These are phyloP conservation scores for Nylanderia fulva DNA, from an alignment of 1,140 invertebrate species.

Conservation along the genomic window DNA sequence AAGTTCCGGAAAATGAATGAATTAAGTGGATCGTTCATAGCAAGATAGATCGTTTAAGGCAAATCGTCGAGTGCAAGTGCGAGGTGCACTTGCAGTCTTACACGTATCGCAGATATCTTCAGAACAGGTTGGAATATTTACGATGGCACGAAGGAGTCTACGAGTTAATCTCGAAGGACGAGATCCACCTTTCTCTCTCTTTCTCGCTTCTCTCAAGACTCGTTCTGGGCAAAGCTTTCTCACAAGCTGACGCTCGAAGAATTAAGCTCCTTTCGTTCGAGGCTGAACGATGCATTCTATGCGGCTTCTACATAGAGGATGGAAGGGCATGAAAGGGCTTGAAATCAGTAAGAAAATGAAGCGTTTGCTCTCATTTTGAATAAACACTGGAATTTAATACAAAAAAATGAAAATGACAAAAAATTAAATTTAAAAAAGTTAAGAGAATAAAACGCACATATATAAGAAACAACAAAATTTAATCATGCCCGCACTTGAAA, in stretches of 20 bases:
- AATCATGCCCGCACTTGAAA: no score
- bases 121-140: conserved; percentile 55
- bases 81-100: background rate
- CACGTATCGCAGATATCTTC: conserved; percentile 1
- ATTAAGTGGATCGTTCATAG: conserved; percentile 50
- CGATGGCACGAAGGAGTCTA: conserved; percentile 51
- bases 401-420: no score
- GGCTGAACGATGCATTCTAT: conserved; percentile 16
- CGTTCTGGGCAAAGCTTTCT: conserved; percentile 50
- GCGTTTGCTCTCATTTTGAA: no score
- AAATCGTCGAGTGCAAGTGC: conserved; percentile 29
- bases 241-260: conserved; percentile 40
- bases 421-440: no score
- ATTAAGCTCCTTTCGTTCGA: conserved; percentile 30
- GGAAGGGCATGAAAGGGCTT: no score
- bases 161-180: conserved; percentile 54
- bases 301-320: background rate
- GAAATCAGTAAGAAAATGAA: no score
- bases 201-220: background rate
- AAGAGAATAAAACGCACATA: no score
- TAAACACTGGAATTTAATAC: no score
- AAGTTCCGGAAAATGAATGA: conserved; percentile 40
- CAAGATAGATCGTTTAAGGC: conserved; percentile 53
- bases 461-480: no score
- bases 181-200: conserved; percentile 1